phyloP scores from a whole-genome alignment of 2,113 vertebrate species.

The Egretta garzetta region DNA sequence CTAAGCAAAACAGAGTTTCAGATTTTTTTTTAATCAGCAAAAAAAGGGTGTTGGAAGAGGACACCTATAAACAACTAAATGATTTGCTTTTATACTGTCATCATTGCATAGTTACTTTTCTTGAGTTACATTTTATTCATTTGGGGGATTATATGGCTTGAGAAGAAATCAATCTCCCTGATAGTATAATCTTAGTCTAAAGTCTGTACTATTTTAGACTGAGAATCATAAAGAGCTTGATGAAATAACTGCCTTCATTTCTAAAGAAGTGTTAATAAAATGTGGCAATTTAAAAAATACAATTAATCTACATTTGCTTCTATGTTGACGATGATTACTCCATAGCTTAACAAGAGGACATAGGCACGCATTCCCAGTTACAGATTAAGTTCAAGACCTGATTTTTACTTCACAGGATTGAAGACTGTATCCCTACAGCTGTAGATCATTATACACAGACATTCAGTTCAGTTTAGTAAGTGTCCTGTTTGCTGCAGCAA shows the following conservation, averaged over 20 bases:
- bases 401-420: background rate
- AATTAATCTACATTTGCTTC: background rate
- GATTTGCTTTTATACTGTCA: background rate
- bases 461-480: background rate
- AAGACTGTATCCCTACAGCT: background rate
- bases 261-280: background rate
- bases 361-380: background rate
- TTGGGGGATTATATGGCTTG: background rate
- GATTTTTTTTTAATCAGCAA: background rate
- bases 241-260: background rate
- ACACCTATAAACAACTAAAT: background rate
- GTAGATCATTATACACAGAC: background rate
- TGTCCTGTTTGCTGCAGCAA: background rate
- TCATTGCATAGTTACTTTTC: background rate
- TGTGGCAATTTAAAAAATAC: background rate
- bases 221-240: background rate
- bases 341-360: background rate
- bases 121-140: background rate
- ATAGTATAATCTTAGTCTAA: background rate
- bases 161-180: background rate
- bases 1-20: background rate
- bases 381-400: background rate
- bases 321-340: background rate
- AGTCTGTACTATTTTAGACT: background rate
- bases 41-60: background rate